These are phyloP conservation scores for Urocyon cinereoargenteus DNA, from an alignment of 2,797 vertebrate species.

Conservation along the genomic window DNA sequence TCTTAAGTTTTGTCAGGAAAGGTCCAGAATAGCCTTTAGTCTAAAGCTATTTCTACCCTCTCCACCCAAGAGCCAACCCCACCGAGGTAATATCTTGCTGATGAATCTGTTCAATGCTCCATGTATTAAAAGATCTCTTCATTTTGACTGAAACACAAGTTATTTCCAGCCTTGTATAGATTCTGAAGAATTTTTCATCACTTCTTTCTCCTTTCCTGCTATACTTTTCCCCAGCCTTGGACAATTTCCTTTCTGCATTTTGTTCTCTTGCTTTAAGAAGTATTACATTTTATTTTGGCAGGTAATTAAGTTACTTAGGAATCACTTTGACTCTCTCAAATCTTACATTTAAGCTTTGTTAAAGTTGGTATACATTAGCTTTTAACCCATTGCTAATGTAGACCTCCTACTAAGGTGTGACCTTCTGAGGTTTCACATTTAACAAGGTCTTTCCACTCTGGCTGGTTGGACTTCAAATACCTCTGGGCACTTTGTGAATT, in stretches of 20 bases:
- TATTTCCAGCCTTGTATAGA: neutral
- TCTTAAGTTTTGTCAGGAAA: neutral
- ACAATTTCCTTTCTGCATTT: neutral
- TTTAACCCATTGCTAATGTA: neutral
- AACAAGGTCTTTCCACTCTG: constrained; percentile 15
- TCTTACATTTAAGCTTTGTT: constrained; percentile 32
- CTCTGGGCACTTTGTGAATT: neutral
- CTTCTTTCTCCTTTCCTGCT: neutral
- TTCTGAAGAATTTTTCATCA: neutral
- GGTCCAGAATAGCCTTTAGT: neutral
- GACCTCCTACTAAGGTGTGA: neutral
- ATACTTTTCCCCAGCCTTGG: neutral
- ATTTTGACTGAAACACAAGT: neutral
- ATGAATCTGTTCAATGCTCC: neutral
- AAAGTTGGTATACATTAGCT: neutral
- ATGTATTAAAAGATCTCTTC: neutral
- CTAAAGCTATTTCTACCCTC: neutral
- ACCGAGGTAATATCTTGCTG: neutral
- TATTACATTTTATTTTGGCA: neutral
- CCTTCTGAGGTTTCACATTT: neutral
- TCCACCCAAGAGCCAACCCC: neutral
- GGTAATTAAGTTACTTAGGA: neutral
- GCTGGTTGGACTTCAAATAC: neutral
- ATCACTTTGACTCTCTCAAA: neutral
- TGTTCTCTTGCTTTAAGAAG: constrained; percentile 10